Conservation (phyloP, 2,113 vertebrate species). For the Prietella phreatophila region DNA sequence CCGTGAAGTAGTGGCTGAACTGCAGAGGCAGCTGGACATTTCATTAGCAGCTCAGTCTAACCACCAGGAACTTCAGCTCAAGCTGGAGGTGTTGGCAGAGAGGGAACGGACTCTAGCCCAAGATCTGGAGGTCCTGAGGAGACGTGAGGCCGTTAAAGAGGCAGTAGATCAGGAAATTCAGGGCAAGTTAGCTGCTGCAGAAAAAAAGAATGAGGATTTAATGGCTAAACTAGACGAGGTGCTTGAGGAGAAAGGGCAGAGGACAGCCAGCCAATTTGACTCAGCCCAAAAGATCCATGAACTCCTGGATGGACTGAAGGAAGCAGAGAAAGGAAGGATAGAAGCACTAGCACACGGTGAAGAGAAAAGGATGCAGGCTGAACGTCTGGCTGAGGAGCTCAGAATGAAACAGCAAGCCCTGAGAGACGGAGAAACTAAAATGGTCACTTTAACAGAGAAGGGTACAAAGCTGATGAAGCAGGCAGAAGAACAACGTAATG, state of each 20-base stretch:
- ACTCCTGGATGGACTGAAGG: slow-evolving; percentile 76
- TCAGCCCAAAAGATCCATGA: slow-evolving; percentile 74
- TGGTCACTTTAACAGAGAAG: slow-evolving; percentile 64
- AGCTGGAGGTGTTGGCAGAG: slow-evolving; percentile 56
- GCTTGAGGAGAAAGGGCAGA: slow-evolving; percentile 70
- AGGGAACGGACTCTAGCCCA: slow-evolving; percentile 66
- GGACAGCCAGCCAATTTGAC: slow-evolving; percentile 67
- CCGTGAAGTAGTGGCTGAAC: slow-evolving; percentile 69
- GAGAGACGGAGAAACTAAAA: slow-evolving; percentile 69
- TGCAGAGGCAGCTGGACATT: slow-evolving; percentile 81
- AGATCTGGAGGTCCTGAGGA: slow-evolving; percentile 67
- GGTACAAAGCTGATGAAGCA: slow-evolving; percentile 63
- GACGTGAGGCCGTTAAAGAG: slow-evolving; percentile 58
- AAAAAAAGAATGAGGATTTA: slow-evolving; percentile 73
- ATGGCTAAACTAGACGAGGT: slow-evolving; percentile 65
- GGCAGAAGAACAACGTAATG: slow-evolving; percentile 64
- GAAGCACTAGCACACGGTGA: slow-evolving; percentile 66
- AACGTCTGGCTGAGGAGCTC: slow-evolving; percentile 73
- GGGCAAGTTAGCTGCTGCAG: slow-evolving; percentile 64
- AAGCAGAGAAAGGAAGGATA: slow-evolving; percentile 73
- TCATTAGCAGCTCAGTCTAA: slow-evolving; percentile 73
- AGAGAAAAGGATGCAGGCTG: slow-evolving; percentile 67
- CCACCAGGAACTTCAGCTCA: slow-evolving; percentile 69
- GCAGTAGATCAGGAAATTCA: slow-evolving; percentile 64
- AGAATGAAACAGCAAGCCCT: slow-evolving; percentile 69